Evolutionary conservation across 1,140 invertebrate genomes (phyloP), one percentile per base, ranked within the genome.

Genomic region (Hetaerina americana): DNA sequence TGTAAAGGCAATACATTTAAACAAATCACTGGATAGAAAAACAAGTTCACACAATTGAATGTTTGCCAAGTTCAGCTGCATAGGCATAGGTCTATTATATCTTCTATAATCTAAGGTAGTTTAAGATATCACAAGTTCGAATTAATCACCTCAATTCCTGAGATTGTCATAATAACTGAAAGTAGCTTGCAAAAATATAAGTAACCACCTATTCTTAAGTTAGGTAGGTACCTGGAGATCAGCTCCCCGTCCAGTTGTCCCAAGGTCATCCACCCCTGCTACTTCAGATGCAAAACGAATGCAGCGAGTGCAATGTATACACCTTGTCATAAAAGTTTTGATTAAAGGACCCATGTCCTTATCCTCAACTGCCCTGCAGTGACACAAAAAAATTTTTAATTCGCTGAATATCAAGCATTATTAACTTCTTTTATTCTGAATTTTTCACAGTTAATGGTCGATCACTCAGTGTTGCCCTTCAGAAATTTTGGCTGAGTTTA

Each of bases 291-390:
- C 94, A 82, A 96, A 96, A 73, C 98, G 87, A 76, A 99, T 95
- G 81, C 98, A 99, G 24, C 98, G 86, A 0, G 98, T 99, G 81
- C 98, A 99, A 80, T 99, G 98, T 79, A 99, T 99, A 81, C 98
- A 99, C 70, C 98, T 87, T 0, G 96, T 99, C 98, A 99, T 99
- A 22, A 97, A 92, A 0, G 97, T 99, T 82, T 99, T 99, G 0
- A 99, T 91, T 29, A 99, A 81, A 18, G 98, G 98, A 2, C 98
- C 98, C 76, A 99, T 90, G 83, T 99, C 94, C 82, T 99, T 99
- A 80, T 99, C 97, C 83, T 99, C 97, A 0, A 99, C 97, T 77
- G 97, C 97, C 77, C 96, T 91, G 76, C 70, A 78, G 77, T 28
- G 76, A n/a, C n/a, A n/a, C n/a, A n/a, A n/a, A n/a, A n/a, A 75